Percentiles rank a stretch among this genome's conserved stretches.
phyloP scores from a whole-genome alignment of 2,888 invertebrate genomes.

The Coecobrya sp. region DNA sequence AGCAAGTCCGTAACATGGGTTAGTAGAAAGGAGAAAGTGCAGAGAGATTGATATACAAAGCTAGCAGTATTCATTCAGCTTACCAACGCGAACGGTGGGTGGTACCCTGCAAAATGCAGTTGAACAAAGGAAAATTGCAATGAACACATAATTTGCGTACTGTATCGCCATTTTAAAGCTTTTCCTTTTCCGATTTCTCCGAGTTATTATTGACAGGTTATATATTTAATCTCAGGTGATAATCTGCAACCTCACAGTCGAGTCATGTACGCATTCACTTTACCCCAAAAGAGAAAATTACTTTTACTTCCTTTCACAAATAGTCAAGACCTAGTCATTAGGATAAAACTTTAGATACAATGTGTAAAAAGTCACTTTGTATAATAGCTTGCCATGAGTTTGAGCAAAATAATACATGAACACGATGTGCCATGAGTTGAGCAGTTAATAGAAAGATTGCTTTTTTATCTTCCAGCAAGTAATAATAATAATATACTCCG shows the following conservation, averaged over 20 bases:
- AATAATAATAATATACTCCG: neutral
- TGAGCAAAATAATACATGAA: too few relatives aligned
- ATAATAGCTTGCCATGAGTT: too few relatives aligned
- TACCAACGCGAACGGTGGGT: constrained; percentile 31
- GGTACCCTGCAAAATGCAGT: neutral
- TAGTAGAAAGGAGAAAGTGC: too few relatives aligned
- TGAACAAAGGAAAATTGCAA: constrained; percentile 9
- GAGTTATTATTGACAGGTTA: neutral
- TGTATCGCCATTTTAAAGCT: neutral
- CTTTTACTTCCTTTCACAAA: neutral
- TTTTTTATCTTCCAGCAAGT: neutral
- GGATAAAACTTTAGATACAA: too few relatives aligned
- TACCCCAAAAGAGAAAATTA: neutral
- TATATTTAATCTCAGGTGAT: too few relatives aligned
- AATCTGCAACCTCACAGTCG: too few relatives aligned
- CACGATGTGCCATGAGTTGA: too few relatives aligned
- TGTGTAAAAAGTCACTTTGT: too few relatives aligned
- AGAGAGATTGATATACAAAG: too few relatives aligned
- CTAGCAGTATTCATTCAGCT: too few relatives aligned
- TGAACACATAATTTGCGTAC: neutral
- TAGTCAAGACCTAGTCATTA: too few relatives aligned
- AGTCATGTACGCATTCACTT: neutral
- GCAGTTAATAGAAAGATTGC: neutral
- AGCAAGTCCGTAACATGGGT: too few relatives aligned
- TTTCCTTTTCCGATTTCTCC: neutral